Conservation (phyloP, 2,113 vertebrate genomes). For the Aegotheles bennettii region DNA sequence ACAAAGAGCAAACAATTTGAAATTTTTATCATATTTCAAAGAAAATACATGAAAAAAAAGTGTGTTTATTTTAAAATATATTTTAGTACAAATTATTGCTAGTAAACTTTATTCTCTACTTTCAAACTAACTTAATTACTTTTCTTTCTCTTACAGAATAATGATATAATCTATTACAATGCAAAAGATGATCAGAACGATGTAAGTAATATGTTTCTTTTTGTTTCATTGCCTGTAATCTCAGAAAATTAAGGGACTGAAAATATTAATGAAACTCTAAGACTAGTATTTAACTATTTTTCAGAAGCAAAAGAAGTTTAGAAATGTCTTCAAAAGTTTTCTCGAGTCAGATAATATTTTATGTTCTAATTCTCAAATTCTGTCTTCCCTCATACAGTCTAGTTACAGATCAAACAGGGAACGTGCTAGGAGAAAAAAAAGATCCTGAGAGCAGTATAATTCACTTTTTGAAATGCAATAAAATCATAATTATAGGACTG, state of each 20-base stretch:
- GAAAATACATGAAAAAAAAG: not conserved
- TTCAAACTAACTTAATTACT: not conserved
- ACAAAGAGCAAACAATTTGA: not conserved
- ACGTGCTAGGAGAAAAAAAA: not conserved
- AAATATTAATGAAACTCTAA: not conserved
- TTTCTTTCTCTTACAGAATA: slow-evolving; percentile 76
- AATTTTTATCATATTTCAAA: not conserved
- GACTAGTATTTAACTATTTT: not conserved
- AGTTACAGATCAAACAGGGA: not conserved
- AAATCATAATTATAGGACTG: not conserved
- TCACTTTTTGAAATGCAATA: not conserved
- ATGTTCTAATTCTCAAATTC: not conserved
- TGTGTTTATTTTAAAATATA: not conserved
- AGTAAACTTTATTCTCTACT: not conserved
- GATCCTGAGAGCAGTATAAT: not conserved
- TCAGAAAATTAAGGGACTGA: not conserved
- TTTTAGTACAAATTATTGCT: not conserved
- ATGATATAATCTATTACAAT: slow-evolving; percentile 94
- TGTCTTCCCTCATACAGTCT: not conserved
- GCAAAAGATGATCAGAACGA: slow-evolving; percentile 93
- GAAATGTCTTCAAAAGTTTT: not conserved
- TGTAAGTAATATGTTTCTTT: slow-evolving; percentile 69
- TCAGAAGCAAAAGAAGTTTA: not conserved
- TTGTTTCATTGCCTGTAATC: not conserved
- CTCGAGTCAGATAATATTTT: not conserved